Conservation (phyloP, 2,113 vertebrate species). For the Ploceus nigricollis region DNA sequence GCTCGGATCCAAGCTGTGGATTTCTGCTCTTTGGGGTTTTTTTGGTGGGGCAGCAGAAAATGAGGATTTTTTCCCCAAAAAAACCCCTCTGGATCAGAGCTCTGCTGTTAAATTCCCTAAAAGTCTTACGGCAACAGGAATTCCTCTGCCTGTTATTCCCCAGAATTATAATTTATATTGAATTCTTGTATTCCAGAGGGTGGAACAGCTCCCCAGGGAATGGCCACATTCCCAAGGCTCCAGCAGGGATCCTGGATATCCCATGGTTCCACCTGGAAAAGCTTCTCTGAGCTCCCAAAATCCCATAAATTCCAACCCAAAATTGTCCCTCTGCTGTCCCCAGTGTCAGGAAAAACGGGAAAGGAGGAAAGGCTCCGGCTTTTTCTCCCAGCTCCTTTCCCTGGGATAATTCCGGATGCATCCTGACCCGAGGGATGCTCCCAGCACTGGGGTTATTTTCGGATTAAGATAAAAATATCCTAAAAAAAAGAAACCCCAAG, state of each 20-base stretch:
- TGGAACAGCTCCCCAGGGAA: neutral
- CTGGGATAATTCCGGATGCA: neutral
- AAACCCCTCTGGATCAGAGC: neutral
- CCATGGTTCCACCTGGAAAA: neutral
- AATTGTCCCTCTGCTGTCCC: neutral
- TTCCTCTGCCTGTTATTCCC: neutral
- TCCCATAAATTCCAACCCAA: neutral
- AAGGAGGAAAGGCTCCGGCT: too few relatives aligned
- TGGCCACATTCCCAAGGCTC: neutral
- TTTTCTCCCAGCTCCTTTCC: neutral
- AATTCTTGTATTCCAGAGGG: neutral
- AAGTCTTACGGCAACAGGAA: neutral
- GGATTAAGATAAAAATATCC: neutral
- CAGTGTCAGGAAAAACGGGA: neutral
- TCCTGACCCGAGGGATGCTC: neutral
- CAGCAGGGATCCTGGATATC: neutral
- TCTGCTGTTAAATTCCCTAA: neutral
- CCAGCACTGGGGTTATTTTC: neutral
- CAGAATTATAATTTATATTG: fast-evolving
- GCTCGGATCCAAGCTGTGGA: neutral
- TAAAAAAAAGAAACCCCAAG: fast-evolving
- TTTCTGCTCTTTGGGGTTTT: neutral
- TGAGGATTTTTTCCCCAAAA: neutral
- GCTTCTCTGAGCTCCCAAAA: neutral
- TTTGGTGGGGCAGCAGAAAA: neutral